Base-by-base conservation (phyloP, 2,797 vertebrate species). In the Calcarius lapponicus region DNA sequence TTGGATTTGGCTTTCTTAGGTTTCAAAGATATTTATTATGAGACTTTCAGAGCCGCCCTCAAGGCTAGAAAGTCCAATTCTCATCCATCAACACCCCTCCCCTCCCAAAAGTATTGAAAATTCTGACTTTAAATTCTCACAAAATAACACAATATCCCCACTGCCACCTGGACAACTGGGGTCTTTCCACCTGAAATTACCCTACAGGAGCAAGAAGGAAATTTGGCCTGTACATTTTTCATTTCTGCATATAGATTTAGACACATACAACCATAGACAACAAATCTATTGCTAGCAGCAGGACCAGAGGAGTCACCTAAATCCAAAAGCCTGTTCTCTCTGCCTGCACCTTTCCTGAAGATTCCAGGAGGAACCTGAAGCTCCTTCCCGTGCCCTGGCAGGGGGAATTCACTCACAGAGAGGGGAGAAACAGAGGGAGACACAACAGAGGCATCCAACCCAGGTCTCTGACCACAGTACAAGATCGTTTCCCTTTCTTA, bases 181-280 rank as follows among this genome's bases (percentile, higher is more conserved):
- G 5, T 14, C 17, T 71, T 74, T 26, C 58, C 67, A 67, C 24
- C 29, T 36, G 26, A 56, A 79, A 48, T 79, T 28, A 48, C 28
- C 47, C 43, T 25, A 10, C 29, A 57, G 17, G 42, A 22, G 8
- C 0, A 3, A 64, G 67, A 51, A 80, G 47, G 58, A 70, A 65
- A 40, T 34, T 13, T 47, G n/a, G 17, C 53, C 80, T 0, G 0
- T 2, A 7, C 13, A 31, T 45, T 34, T 51, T 40, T n/a, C 16
- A 64, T 58, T 25, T 17, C 34, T 56, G n/a, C 13, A 3, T 0
- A 4, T 0, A 54, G 53, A 51, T 43, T 42, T 9, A 74, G 21
- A 56, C 7, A 56, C 26, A 22, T 40, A 19, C 0, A 1, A 7
- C 9, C 48, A 61, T 32, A 57, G 36, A 16, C 24, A 71, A 32